These are phyloP conservation scores for Ormyrus rosae DNA, from an alignment of 2,888 invertebrate genomes.

Conservation along the genomic window DNA sequence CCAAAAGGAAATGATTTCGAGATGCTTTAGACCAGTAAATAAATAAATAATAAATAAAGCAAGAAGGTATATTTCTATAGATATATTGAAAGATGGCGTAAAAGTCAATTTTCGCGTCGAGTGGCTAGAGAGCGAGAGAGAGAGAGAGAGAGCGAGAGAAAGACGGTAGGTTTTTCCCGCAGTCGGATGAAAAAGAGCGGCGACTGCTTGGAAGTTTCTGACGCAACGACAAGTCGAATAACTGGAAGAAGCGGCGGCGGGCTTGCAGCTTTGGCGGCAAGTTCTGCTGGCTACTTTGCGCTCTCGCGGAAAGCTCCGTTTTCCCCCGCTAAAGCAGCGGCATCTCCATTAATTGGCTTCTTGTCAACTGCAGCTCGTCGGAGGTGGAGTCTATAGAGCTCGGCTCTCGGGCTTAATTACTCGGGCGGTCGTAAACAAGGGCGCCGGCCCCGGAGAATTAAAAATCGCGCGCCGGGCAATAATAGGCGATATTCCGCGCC, in stretches of 20 bases:
- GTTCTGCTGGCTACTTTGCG: slow-evolving; percentile 42
- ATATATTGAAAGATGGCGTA: too few species aligned
- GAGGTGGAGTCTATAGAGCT: slow-evolving; percentile 1
- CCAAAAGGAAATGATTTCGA: too few species aligned
- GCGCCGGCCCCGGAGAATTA: not conserved
- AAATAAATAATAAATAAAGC: too few species aligned
- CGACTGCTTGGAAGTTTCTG: slow-evolving; percentile 16
- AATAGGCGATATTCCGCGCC: not conserved
- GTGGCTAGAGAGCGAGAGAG: too few species aligned
- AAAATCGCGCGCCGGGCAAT: slow-evolving; percentile 27
- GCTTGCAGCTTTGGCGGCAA: not conserved
- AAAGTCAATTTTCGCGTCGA: too few species aligned
- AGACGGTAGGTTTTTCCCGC: not conserved
- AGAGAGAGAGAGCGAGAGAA: too few species aligned
- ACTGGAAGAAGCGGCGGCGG: slow-evolving; percentile 10
- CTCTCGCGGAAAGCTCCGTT: slow-evolving; percentile 30
- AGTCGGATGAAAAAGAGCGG: not conserved
- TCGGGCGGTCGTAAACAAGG: slow-evolving; percentile 3
- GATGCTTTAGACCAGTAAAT: too few species aligned
- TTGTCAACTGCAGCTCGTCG: slow-evolving; percentile 40
- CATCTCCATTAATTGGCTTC: slow-evolving; percentile 46
- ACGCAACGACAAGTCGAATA: slow-evolving; percentile 30
- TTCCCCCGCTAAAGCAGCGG: not conserved
- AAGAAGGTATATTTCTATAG: too few species aligned
- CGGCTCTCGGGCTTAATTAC: slow-evolving; percentile 31